Conservation (phyloP, 2,113 vertebrate genomes). For the Mohoua ochrocephala region DNA sequence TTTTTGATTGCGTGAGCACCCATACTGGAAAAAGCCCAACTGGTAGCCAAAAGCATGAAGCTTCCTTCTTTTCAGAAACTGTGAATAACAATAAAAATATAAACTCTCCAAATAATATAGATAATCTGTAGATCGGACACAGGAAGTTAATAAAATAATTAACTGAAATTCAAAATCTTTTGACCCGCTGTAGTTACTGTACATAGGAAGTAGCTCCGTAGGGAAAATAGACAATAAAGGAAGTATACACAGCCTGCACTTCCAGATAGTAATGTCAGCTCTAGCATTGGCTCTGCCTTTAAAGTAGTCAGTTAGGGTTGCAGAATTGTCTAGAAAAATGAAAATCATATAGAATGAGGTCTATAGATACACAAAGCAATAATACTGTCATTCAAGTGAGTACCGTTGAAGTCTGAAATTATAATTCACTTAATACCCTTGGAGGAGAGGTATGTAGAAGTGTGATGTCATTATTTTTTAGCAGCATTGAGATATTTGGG, state of each 20-base stretch:
- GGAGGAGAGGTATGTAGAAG: not conserved
- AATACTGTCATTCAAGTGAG: not conserved
- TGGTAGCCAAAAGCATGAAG: not conserved
- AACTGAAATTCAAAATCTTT: not conserved
- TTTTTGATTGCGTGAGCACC: not conserved
- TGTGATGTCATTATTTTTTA: not conserved
- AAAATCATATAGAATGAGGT: not conserved
- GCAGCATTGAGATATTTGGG: not conserved
- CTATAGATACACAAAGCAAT: not conserved
- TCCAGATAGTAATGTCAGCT: not conserved
- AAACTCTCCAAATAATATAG: not conserved
- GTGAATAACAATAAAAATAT: not conserved
- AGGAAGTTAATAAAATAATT: not conserved
- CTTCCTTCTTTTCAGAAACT: not conserved
- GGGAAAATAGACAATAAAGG: not conserved
- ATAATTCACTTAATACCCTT: not conserved
- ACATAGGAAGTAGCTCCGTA: not conserved
- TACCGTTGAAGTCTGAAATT: not conserved
- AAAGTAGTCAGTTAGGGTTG: not conserved
- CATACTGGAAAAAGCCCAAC: not conserved
- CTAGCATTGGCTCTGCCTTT: not conserved
- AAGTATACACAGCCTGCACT: not conserved
- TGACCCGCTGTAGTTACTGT: not conserved
- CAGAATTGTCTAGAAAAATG: not conserved
- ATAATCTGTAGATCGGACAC: not conserved